Evolutionary conservation across 92 coral and sea anemone species (phyloP).

Genomic region (Galaxea fascicularis): DNA sequence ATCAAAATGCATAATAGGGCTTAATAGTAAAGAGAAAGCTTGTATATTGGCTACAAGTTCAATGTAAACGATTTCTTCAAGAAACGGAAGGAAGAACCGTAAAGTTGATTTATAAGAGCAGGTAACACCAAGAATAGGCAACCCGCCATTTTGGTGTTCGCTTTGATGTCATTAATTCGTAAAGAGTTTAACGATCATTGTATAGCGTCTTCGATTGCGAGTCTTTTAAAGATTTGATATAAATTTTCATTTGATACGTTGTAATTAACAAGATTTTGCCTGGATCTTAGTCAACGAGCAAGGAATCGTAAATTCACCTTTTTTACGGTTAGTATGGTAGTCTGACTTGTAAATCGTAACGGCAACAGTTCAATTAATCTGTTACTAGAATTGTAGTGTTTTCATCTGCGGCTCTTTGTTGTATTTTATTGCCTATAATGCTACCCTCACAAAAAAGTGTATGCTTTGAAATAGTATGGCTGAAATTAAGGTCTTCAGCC

Average conservation of each 20-base stretch:
- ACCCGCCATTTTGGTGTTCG: slow-evolving; percentile 40
- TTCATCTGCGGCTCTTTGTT: background rate
- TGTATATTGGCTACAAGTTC: background rate
- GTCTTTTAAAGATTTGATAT: background rate
- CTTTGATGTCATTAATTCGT: slow-evolving; percentile 53
- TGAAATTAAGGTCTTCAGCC: no score
- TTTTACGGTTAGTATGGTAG: slow-evolving; percentile 8
- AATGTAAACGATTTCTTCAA: background rate
- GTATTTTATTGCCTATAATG: background rate
- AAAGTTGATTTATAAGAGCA: slow-evolving; percentile 7
- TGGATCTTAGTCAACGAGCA: background rate
- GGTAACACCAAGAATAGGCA: slow-evolving; percentile 44
- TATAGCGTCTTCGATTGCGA: slow-evolving; percentile 25
- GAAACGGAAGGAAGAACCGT: background rate
- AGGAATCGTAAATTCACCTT: background rate
- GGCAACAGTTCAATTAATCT: background rate
- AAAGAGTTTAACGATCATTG: slow-evolving; percentile 37
- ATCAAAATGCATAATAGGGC: background rate
- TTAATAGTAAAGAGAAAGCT: background rate
- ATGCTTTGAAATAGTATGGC: background rate
- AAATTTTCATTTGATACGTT: background rate
- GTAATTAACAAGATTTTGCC: background rate
- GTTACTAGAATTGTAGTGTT: background rate
- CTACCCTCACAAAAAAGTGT: background rate
- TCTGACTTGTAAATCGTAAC: background rate